phyloP scores from a whole-genome alignment of 2,113 vertebrate species.

The Amphiprion percula region DNA sequence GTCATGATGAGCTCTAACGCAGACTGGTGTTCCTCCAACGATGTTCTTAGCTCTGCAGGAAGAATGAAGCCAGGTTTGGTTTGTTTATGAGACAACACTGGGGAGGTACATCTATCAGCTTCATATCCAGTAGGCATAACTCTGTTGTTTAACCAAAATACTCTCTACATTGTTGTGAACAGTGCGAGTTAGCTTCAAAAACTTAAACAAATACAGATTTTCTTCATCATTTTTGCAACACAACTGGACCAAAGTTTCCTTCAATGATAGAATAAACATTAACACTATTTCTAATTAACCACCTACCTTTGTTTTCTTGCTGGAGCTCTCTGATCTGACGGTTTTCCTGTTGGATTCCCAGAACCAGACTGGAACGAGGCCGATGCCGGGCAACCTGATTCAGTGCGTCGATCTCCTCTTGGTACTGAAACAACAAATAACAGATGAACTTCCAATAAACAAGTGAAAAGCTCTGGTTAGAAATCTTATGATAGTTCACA shows the following conservation, averaged over 20 bases:
- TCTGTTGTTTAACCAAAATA: no score
- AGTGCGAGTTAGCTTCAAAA: no score
- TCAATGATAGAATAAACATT: neutral
- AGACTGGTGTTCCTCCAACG: slow-evolving; percentile 97
- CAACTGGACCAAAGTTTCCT: neutral
- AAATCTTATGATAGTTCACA: neutral
- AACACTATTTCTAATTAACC: neutral
- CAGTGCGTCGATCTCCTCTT: slow-evolving; percentile 95
- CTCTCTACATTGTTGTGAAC: no score
- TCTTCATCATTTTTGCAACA: no score
- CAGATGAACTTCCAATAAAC: neutral
- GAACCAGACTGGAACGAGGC: slow-evolving; percentile 94
- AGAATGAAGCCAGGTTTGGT: slow-evolving; percentile 7
- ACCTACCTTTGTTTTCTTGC: slow-evolving; percentile 96
- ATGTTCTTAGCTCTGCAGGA: slow-evolving; percentile 90
- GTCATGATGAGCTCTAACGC: slow-evolving; percentile 98
- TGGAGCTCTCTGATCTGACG: slow-evolving; percentile 96
- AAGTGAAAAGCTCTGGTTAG: neutral
- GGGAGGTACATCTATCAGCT: neutral
- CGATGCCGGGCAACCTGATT: slow-evolving; percentile 97
- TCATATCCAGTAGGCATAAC: neutral
- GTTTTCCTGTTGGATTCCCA: slow-evolving; percentile 99
- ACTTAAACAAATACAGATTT: no score
- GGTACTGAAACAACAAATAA: slow-evolving; percentile 85
- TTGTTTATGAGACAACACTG: neutral